Conservation (phyloP, 2,888 invertebrate species). For the Cybosia mesomella region DNA sequence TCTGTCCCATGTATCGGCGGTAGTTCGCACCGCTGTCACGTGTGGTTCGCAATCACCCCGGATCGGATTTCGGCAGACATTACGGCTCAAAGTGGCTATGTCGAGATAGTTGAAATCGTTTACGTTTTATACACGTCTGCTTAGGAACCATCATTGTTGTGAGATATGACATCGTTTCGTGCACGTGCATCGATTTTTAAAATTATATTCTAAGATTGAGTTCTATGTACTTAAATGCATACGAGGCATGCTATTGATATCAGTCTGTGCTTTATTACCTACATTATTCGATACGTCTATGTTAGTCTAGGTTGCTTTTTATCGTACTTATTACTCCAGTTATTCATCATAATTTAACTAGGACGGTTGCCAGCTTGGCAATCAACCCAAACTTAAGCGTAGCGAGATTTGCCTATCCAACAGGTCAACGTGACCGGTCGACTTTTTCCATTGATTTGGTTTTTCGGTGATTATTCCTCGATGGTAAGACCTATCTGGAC, state of each 20-base stretch:
- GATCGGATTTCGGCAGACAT: slow-evolving; percentile 58
- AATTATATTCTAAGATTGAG: slow-evolving; percentile 17
- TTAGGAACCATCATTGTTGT: slow-evolving; percentile 42
- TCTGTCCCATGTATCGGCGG: slow-evolving; percentile 42
- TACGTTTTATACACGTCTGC: slow-evolving; percentile 47
- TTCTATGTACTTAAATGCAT: slow-evolving; percentile 37
- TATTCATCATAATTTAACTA: not conserved
- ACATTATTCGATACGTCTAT: no score
- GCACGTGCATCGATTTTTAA: slow-evolving; percentile 42
- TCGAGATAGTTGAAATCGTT: slow-evolving; percentile 55
- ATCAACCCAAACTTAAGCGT: no score
- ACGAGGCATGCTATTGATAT: slow-evolving; percentile 17
- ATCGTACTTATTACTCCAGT: not conserved
- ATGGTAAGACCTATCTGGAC: no score
- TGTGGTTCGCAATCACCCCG: slow-evolving; percentile 49
- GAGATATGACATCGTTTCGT: slow-evolving; percentile 33
- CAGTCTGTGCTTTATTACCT: not conserved
- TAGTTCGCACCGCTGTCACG: slow-evolving; percentile 57
- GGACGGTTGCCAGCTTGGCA: no score
- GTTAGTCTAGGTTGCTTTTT: not conserved
- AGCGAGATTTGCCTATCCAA: no score
- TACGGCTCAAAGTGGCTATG: slow-evolving; percentile 54
- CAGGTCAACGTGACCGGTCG: no score
- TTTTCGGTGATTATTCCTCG: no score
- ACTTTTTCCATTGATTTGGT: no score